Conservation (phyloP, 2,113 vertebrate genomes). For the Tor tambroides region DNA sequence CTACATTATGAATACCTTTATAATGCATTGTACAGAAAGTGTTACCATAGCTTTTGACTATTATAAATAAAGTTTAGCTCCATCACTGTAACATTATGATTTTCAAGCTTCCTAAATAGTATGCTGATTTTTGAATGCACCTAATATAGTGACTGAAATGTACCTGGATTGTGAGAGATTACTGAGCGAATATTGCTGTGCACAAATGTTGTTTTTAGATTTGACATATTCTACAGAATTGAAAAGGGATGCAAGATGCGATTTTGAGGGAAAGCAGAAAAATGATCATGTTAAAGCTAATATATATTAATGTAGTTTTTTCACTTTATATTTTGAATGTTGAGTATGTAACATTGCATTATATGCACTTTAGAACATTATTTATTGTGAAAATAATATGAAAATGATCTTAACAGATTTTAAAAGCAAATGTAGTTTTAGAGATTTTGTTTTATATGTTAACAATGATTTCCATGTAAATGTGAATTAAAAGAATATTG, state of each 20-base stretch:
- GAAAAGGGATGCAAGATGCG: background rate
- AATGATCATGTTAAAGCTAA: background rate
- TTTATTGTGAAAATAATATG: constrained; percentile 54
- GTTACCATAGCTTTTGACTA: background rate
- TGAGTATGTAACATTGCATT: constrained; percentile 54
- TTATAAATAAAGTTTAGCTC: background rate
- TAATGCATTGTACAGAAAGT: too few species aligned
- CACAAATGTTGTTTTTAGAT: background rate
- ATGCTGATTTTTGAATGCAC: background rate
- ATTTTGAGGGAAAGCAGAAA: background rate
- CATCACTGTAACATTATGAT: background rate
- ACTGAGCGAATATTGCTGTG: background rate
- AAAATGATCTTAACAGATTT: constrained; percentile 35
- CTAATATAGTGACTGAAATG: background rate
- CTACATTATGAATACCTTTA: too few species aligned
- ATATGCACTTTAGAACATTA: constrained; percentile 73
- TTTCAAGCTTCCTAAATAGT: background rate
- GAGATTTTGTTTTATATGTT: constrained; percentile 39
- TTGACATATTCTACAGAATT: background rate
- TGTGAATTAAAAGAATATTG: constrained; percentile 32
- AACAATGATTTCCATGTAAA: constrained; percentile 40
- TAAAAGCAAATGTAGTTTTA: constrained; percentile 20
- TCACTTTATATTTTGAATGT: constrained; percentile 37
- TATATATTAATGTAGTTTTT: background rate
- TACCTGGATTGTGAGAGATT: background rate